These are phyloP conservation scores for Psophia crepitans DNA, from an alignment of 2,113 vertebrate genomes.

Conservation along the genomic window DNA sequence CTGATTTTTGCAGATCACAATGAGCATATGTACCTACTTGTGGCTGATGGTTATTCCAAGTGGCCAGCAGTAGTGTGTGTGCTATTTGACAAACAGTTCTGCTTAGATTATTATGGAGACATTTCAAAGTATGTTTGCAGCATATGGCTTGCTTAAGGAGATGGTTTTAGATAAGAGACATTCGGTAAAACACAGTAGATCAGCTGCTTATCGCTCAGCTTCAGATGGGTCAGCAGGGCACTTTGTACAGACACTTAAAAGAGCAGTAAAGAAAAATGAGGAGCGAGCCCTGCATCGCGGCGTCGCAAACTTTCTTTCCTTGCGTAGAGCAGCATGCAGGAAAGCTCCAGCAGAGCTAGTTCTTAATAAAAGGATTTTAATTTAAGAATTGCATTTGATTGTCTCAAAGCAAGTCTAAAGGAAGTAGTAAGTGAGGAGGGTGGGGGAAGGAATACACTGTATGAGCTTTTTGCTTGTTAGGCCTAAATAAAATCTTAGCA, in stretches of 20 bases:
- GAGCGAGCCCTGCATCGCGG: neutral
- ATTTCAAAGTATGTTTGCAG: conserved; percentile 46
- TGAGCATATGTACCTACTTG: conserved; percentile 47
- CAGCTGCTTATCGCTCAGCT: conserved; percentile 41
- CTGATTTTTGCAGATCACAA: conserved; percentile 33
- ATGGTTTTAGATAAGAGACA: neutral
- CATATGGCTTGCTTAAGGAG: conserved; percentile 51
- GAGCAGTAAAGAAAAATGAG: neutral
- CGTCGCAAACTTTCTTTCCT: neutral
- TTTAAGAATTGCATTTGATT: neutral
- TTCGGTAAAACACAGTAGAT: neutral
- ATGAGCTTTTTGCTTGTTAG: neutral
- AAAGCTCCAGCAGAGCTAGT: neutral
- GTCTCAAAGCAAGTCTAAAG: neutral
- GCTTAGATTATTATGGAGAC: conserved; percentile 10
- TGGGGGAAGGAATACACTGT: neutral
- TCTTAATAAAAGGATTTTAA: neutral
- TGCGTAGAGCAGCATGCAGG: neutral
- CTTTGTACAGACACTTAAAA: neutral
- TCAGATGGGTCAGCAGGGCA: neutral
- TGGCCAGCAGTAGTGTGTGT: conserved; percentile 23
- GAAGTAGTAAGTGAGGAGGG: neutral
- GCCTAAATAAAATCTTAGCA: neutral
- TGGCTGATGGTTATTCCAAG: conserved; percentile 45
- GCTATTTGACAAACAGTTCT: conserved; percentile 49